Evolutionary conservation across 2,888 invertebrate species (phyloP).

Genomic region (Conchocele bisecta): DNA sequence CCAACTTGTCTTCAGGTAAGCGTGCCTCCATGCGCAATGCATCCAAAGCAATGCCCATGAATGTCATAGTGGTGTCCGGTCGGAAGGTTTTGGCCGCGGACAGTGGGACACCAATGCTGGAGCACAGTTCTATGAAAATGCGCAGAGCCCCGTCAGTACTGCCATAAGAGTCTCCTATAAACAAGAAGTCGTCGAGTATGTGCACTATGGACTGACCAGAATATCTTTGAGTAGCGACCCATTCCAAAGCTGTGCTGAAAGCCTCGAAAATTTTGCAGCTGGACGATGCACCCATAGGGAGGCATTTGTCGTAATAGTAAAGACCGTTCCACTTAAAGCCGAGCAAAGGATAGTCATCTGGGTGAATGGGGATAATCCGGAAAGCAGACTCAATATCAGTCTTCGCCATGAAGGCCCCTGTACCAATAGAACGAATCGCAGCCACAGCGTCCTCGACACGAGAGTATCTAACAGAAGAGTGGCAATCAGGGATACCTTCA

Average conservation of each 20-base stretch:
- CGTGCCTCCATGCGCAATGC: conserved; percentile 29
- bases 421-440: neutral
- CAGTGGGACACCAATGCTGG: neutral
- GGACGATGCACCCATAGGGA: conserved; percentile 24
- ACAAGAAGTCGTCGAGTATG: conserved; percentile 31
- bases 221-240: conserved; percentile 15
- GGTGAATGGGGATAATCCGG: conserved; percentile 10
- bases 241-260: conserved; percentile 17
- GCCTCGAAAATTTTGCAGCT: conserved; percentile 27
- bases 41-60: conserved; percentile 26
- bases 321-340: conserved; percentile 17
- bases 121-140: neutral
- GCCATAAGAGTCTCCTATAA: conserved; percentile 17
- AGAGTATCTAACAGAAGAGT: conserved; percentile 11
- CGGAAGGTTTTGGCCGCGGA: conserved; percentile 15
- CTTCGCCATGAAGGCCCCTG: conserved; percentile 16
- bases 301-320: conserved; percentile 21
- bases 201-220: neutral
- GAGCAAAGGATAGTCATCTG: conserved; percentile 1
- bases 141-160: neutral
- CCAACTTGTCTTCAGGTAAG: conserved; percentile 38
- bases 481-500: conserved; percentile 2
- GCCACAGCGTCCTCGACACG: neutral
- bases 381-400: conserved; percentile 28
- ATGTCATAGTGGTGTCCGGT: conserved; percentile 17